These are phyloP conservation scores for Andinoacara biseriatus DNA, from an alignment of 2,113 vertebrate species.

Conservation along the genomic window DNA sequence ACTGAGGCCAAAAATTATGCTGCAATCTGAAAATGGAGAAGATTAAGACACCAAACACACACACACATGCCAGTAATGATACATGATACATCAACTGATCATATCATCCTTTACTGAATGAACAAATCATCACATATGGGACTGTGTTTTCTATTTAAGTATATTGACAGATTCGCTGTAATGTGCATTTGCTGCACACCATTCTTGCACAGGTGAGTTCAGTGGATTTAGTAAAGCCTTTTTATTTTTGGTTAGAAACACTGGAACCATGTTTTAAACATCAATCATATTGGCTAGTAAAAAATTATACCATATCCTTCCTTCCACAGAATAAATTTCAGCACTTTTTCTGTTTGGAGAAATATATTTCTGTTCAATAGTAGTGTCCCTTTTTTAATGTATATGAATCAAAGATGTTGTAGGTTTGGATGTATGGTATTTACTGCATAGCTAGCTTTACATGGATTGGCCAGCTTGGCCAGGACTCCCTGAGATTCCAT, in stretches of 20 bases:
- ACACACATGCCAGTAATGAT: not conserved
- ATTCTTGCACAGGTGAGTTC: not conserved
- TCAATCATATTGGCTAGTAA: not conserved
- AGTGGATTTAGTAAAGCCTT: not conserved
- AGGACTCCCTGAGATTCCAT: not conserved
- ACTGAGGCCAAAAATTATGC: conserved; percentile 1
- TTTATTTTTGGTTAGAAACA: not conserved
- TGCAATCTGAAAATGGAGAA: not conserved
- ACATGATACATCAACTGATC: not conserved
- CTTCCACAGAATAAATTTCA: not conserved
- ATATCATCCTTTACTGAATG: not conserved
- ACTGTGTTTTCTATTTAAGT: not conserved
- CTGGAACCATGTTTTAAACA: not conserved
- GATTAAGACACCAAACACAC: not conserved
- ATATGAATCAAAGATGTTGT: not conserved
- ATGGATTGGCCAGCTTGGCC: not conserved
- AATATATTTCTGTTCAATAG: not conserved
- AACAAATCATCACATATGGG: not conserved
- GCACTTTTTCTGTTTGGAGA: not conserved
- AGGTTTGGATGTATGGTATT: not conserved
- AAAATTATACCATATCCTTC: no score
- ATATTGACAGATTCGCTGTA: not conserved
- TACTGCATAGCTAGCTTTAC: not conserved
- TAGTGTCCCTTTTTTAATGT: not conserved
- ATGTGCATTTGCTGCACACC: not conserved